These are phyloP conservation scores for Proteles cristata DNA, from an alignment of 2,113 vertebrate species.

Conservation along the genomic window DNA sequence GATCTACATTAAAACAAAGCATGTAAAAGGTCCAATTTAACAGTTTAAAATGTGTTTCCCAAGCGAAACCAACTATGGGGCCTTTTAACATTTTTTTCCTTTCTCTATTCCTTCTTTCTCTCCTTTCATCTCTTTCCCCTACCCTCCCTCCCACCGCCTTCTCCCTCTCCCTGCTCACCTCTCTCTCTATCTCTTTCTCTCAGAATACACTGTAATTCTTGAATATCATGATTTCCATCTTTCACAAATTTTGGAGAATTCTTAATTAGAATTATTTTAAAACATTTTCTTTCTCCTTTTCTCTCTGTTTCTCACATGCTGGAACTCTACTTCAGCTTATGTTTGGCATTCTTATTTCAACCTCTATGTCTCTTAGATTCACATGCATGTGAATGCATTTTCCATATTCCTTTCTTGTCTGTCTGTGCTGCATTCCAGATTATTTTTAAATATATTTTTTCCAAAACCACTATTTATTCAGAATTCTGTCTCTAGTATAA, in stretches of 20 bases:
- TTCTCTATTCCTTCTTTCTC: background rate
- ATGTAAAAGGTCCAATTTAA: background rate
- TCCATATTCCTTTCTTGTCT: background rate
- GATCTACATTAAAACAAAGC: background rate
- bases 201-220: background rate
- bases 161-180: background rate
- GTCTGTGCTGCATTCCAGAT: background rate
- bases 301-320: background rate
- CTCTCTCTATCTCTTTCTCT: background rate
- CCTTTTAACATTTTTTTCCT: background rate
- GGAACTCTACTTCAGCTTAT: background rate
- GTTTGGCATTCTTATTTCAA: background rate
- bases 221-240: background rate
- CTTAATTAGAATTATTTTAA: background rate
- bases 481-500: background rate
- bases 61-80: background rate
- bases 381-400: background rate
- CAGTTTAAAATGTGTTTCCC: background rate
- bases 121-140: too few relatives aligned
- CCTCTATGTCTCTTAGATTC: background rate
- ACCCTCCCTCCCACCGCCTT: background rate
- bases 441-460: background rate
- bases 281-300: background rate
- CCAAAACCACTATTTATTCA: background rate
- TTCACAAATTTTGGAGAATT: background rate